Evolutionary conservation across 53 echinoderm and acorn worm species (phyloP).

Genomic region (Holothuria leucospilota): DNA sequence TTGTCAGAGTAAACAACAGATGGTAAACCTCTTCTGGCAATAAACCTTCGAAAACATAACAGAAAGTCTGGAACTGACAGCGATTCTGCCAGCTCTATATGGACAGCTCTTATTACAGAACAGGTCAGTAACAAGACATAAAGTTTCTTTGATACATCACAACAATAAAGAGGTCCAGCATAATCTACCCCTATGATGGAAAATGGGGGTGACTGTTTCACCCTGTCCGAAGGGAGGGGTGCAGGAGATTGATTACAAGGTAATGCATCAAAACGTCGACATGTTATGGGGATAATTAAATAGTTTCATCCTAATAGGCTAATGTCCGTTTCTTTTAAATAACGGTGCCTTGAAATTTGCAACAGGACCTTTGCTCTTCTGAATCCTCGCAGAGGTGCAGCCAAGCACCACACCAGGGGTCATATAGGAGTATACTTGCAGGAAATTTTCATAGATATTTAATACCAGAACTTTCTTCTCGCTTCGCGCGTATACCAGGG

Average conservation of each 20-base stretch:
- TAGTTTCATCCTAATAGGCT: too few species aligned
- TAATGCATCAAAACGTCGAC: conserved; percentile 24
- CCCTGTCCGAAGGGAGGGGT: conserved; percentile 7
- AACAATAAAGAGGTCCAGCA: conserved; percentile 12
- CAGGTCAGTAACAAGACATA: conserved; percentile 26
- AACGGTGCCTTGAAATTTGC: too few species aligned
- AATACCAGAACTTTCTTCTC: too few species aligned
- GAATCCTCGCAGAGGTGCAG: too few species aligned
- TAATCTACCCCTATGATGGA: neutral
- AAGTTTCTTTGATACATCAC: conserved; percentile 1
- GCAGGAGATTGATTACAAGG: conserved; percentile 35
- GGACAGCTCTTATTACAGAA: conserved; percentile 38
- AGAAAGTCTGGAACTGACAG: conserved; percentile 22
- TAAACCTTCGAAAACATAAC: conserved; percentile 15
- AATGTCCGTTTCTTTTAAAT: too few species aligned
- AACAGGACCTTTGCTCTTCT: too few species aligned
- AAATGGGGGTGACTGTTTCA: conserved; percentile 12
- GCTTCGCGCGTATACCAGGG: too few species aligned
- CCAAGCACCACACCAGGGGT: too few species aligned
- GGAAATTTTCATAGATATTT: too few species aligned
- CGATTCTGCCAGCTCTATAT: conserved; percentile 33
- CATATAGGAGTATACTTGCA: too few species aligned
- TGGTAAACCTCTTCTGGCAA: conserved; percentile 26
- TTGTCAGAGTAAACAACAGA: too few species aligned
- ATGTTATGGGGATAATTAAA: too few species aligned